These are phyloP conservation scores for Drosophila melanica DNA, from an alignment of 1,140 invertebrate species.

Conservation along the genomic window DNA sequence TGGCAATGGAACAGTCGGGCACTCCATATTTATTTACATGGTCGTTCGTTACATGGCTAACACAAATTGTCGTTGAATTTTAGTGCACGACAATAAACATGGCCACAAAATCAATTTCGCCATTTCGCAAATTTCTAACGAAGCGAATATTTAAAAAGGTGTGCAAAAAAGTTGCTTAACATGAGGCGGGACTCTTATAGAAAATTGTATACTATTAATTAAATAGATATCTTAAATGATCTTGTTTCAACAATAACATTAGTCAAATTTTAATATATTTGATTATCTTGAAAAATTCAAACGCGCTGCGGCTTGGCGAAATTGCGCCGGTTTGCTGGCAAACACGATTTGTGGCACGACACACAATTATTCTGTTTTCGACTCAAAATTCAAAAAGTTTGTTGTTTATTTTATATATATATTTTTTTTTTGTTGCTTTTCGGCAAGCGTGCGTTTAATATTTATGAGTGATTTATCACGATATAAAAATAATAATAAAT, in stretches of 20 bases:
- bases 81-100: slow-evolving; percentile 11
- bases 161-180: neutral
- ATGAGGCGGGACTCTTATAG: neutral
- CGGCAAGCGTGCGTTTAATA: slow-evolving; percentile 79
- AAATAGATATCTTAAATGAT: too few species aligned
- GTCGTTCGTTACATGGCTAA: slow-evolving; percentile 4
- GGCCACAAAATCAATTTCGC: slow-evolving; percentile 16
- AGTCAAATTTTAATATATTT: too few species aligned
- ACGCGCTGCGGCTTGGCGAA: too few species aligned
- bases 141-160: too few species aligned
- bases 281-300: too few species aligned
- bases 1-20: slow-evolving; percentile 5
- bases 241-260: too few species aligned
- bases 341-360: neutral
- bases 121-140: slow-evolving; percentile 11
- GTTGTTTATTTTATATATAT: slow-evolving; percentile 13
- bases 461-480: slow-evolving; percentile 83
- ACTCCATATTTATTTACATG: slow-evolving; percentile 21
- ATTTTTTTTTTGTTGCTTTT: slow-evolving; percentile 16
- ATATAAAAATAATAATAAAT: slow-evolving; percentile 83
- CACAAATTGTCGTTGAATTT: slow-evolving; percentile 32
- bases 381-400: slow-evolving; percentile 67
- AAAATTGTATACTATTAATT: too few species aligned
- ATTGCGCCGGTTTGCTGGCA: neutral
- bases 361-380: slow-evolving; percentile 9